Conservation (phyloP, 2,888 invertebrate genomes). For the Nebria brevicollis region DNA sequence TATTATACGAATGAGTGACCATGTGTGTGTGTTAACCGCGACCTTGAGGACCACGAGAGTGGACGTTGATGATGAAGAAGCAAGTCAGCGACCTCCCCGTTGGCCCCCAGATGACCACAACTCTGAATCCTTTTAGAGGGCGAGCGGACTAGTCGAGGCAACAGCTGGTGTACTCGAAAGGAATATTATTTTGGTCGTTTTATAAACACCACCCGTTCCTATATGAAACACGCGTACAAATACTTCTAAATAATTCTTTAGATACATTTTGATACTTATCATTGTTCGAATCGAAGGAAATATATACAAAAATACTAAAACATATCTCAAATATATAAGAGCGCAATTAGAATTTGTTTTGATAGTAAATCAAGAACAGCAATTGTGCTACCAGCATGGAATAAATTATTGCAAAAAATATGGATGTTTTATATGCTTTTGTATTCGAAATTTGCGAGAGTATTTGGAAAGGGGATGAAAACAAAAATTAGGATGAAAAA, state of each 20-base stretch:
- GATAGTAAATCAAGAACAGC: no score
- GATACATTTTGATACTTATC: background rate
- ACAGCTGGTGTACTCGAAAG: conserved; percentile 5
- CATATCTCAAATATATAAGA: no score
- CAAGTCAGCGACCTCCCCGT: background rate
- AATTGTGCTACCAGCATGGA: no score
- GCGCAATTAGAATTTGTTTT: no score
- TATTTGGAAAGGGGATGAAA: background rate
- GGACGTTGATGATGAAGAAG: conserved; percentile 3
- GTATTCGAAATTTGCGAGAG: background rate
- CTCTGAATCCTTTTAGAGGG: no score
- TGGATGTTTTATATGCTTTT: no score
- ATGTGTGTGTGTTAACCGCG: conserved; percentile 15
- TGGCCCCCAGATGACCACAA: background rate
- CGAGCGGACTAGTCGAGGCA: no score
- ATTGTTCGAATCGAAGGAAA: background rate
- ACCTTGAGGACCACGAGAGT: conserved; percentile 12
- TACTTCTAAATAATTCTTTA: background rate
- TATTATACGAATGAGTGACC: background rate
- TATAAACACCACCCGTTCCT: conserved; percentile 1
- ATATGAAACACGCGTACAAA: background rate
- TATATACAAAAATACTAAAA: background rate
- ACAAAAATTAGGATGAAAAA: background rate
- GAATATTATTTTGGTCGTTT: background rate
- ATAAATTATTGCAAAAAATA: no score